Conservation (phyloP, 1,140 invertebrate species). For the Fopius arisanus region DNA sequence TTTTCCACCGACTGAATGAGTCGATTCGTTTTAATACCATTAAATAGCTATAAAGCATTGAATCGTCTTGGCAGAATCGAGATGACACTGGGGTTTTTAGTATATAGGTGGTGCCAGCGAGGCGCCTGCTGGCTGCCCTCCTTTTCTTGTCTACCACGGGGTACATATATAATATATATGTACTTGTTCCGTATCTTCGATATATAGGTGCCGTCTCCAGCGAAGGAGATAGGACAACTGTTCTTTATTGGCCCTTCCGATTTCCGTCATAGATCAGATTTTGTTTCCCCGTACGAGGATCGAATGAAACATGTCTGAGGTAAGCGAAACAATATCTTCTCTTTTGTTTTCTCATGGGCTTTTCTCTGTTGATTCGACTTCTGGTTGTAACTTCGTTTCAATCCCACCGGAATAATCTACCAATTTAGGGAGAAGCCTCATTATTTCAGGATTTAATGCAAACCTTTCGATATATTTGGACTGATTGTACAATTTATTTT, state of each 20-base stretch:
- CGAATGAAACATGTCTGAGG: conserved; percentile 5
- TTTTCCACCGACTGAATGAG: too few relatives aligned
- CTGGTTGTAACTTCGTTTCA: background rate
- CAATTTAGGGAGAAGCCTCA: too few relatives aligned
- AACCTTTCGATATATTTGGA: too few relatives aligned
- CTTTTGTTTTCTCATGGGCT: background rate
- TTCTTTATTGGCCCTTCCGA: conserved; percentile 9
- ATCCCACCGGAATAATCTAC: too few relatives aligned
- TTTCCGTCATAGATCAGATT: conserved; percentile 9
- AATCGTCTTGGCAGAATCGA: background rate
- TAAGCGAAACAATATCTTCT: conserved; percentile 4
- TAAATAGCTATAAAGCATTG: background rate
- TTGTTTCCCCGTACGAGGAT: background rate
- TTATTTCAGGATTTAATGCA: too few relatives aligned
- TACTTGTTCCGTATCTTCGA: conserved; percentile 6
- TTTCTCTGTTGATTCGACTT: background rate
- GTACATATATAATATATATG: background rate
- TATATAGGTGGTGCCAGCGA: background rate
- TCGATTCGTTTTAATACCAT: background rate
- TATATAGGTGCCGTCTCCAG: conserved; percentile 2
- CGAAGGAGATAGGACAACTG: background rate
- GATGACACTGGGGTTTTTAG: background rate
- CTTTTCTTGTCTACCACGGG: background rate
- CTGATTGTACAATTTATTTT: too few relatives aligned
- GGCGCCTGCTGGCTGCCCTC: background rate